Conservation (phyloP, 2,888 invertebrate genomes). For the Tipula helvola region DNA sequence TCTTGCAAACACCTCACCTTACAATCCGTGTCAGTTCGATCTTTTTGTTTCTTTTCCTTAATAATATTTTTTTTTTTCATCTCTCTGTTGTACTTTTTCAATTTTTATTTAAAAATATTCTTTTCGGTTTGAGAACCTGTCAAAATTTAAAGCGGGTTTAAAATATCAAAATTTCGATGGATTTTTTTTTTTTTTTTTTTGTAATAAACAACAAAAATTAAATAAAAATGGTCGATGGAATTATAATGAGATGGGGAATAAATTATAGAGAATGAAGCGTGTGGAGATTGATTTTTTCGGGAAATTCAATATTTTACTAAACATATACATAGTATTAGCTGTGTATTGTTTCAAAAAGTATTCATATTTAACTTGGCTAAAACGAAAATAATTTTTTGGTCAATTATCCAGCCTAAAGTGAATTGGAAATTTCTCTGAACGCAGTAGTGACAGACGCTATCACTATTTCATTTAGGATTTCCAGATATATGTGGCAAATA, state of each 20-base stretch:
- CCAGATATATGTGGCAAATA: no score
- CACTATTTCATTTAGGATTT: no score
- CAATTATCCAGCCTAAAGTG: no score
- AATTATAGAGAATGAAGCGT: background rate
- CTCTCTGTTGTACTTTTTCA: background rate
- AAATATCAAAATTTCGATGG: background rate
- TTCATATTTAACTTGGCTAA: no score
- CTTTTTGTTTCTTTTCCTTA: background rate
- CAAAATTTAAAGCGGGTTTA: background rate
- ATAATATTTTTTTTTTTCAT: background rate
- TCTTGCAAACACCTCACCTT: background rate
- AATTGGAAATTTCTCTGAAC: no score
- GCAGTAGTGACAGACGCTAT: no score
- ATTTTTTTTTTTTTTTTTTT: background rate
- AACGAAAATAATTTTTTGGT: no score
- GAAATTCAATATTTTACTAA: no score
- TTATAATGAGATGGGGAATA: background rate
- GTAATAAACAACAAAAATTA: background rate
- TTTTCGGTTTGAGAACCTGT: background rate
- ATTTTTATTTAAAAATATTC: background rate
- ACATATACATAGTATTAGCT: no score
- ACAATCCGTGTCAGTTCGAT: background rate
- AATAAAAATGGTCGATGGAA: background rate
- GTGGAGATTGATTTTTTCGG: background rate
- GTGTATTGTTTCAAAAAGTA: no score